Evolutionary conservation across 2,797 vertebrate genomes (phyloP), one percentile per base, ranked within the genome.

Genomic region (Adelosebastes latens): DNA sequence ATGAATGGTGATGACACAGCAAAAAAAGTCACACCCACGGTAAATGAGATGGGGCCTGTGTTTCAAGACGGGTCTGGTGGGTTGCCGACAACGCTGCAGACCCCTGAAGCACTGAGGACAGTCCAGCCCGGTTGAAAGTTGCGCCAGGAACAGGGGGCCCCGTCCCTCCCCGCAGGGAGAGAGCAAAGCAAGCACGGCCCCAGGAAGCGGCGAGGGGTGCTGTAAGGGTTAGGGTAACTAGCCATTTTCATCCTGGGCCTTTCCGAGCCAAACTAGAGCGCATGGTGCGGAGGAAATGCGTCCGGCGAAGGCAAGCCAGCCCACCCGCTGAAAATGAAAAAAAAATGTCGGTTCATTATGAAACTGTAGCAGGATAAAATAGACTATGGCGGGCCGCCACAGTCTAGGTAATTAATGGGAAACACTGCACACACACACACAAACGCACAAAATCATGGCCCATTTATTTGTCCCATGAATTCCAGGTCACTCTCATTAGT

Each of bases 401-500:
- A 22, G 31, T 62, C 60, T 62, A n/a, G 27, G 31, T 39, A 24
- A 63, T 63, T 63, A 63, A 36, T 39, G 13, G 32, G 32, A 63
- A 63, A 63, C 7, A 0, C 18, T 31, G 16, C 55, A 4, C 24
- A 7, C 55, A 56, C 24, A 27, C 55, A 27, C 55, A 24, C 11
- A 25, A 22, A 56, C 58, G 53, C 55, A 32, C 55, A 75, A 71
- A 34, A 49, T 22, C 27, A 42, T n/a, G 27, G 14, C 59, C 49
- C 65, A 60, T n/a, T 72, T 64, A 55, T 75, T 63, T 58, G 34
- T 39, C 55, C 27, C 39, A 34, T 31, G 36, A 39, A 80, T 77
- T 87, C 78, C 68, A 78, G 87, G 69, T 61, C 20, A 64, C 11
- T n/a, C 49, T 86, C 75, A 62, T 87, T 82, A 85, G 55, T 66